Percentiles rank a stretch among this genome's conserved stretches.
These are phyloP conservation scores for Erithacus rubecula DNA, from an alignment of 2,797 vertebrate species.

Conservation along the genomic window DNA sequence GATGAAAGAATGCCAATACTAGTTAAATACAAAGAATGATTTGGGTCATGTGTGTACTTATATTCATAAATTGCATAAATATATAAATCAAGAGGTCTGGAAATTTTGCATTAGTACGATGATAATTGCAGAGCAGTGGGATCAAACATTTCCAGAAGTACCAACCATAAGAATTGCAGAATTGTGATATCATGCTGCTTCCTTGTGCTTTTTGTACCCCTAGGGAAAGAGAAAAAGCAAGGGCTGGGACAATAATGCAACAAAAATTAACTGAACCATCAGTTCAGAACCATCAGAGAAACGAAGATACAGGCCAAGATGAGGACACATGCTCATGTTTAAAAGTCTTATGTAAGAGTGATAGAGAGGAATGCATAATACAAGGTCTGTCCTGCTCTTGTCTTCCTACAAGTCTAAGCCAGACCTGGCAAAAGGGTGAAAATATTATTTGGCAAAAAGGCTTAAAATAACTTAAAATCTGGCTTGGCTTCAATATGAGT, in stretches of 20 bases:
- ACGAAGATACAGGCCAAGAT: neutral
- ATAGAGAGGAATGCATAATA: neutral
- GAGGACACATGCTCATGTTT: neutral
- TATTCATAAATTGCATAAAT: neutral
- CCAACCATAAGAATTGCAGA: neutral
- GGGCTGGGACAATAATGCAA: neutral
- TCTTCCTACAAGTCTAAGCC: neutral
- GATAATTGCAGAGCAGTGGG: neutral
- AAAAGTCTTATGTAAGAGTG: neutral
- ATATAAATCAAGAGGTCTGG: neutral
- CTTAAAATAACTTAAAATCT: neutral
- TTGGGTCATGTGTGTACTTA: neutral
- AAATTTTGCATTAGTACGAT: neutral
- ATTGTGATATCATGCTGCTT: neutral
- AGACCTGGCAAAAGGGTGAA: neutral
- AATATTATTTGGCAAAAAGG: slow-evolving; percentile 5
- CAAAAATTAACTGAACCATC: neutral
- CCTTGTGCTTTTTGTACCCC: neutral
- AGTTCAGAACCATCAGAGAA: neutral
- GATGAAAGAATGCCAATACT: slow-evolving; percentile 13
- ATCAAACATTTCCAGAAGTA: neutral
- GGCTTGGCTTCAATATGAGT: neutral
- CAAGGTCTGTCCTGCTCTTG: neutral
- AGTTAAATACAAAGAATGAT: neutral
- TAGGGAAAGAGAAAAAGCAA: neutral